Evolutionary conservation across 2,888 invertebrate species (phyloP), one percentile per base, ranked within the genome.

Genomic region (Idaea dimidiata): DNA sequence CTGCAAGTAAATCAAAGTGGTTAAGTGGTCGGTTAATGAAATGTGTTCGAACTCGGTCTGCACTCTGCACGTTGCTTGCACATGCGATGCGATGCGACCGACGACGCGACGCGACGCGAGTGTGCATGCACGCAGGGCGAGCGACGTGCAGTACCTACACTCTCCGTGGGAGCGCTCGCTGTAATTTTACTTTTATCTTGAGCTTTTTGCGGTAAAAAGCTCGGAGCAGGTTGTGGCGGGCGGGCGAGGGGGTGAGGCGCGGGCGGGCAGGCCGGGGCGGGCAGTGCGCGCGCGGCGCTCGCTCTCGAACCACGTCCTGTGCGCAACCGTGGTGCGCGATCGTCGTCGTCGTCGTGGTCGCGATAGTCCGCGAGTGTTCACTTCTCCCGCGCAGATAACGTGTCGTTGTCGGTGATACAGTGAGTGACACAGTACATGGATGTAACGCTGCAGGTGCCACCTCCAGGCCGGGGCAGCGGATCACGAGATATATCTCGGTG

Each of bases 171-270:
- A 86, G 43, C 24, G 24, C 24, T 82, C 85, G 82, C 75, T 79
- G 80, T 80, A 74, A 78, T 81, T 86, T 84, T 79, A 82, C 83
- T 86, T 83, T 84, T 83, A 82, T 80, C 80, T 76, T 63, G 77
- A 83, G 84, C 87, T 86, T 85, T 81, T 85, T 83, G 78, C 81
- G 81, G 85, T 82, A 87, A 88, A 89, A 88, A 88, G 88, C 86
- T 86, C 74, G 68, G 72, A 80, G 82, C 86, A 84, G 86, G 87
- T 83, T 82, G 84, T 70, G 70, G 65, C 70, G 72, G 70, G 70
- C 68, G 70, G 67, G 24, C 33, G 55, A 58, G 60, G 64, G 70
- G 71, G 72, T 73, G 68, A 73, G 64, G 73, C 69, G 75, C 71
- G 73, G 72, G 71, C 72, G 71, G 64, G 66, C 63, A 62, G 62